Evolutionary conservation across 2,113 vertebrate genomes (phyloP).

Genomic region (Pterocles orientalis): DNA sequence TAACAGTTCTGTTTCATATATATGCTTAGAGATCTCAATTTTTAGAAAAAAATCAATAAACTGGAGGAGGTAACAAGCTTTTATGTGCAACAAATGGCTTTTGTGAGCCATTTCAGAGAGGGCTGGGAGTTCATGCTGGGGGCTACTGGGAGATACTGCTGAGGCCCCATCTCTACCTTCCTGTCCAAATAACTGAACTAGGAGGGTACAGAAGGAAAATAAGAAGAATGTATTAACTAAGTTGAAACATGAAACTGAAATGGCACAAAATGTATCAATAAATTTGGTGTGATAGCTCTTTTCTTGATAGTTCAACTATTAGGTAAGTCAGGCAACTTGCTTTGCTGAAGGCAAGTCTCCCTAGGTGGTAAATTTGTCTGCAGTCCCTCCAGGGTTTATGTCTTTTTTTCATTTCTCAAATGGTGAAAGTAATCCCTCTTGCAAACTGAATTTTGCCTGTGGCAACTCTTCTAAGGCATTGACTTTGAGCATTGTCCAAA

Average conservation of each 20-base stretch:
- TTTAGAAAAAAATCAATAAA: not conserved
- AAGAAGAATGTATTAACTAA: not conserved
- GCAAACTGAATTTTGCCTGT: constrained; percentile 20
- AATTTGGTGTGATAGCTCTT: not conserved
- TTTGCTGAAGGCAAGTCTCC: not conserved
- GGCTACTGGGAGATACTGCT: not conserved
- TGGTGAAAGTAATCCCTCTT: not conserved
- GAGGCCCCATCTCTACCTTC: not conserved
- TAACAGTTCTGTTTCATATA: not conserved
- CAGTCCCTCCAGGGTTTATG: not conserved
- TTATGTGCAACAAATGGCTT: not conserved
- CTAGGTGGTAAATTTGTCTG: not conserved
- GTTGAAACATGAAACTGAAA: not conserved
- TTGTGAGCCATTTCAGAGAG: not conserved
- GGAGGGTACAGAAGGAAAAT: not conserved
- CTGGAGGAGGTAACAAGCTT: not conserved
- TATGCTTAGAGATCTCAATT: not conserved
- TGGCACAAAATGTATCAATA: not conserved
- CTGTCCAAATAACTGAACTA: not conserved
- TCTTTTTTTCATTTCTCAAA: not conserved
- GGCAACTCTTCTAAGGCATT: not conserved
- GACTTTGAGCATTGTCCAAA: not conserved
- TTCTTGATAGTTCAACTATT: not conserved
- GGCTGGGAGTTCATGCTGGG: not conserved
- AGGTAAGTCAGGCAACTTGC: not conserved